Percentiles rank a stretch among this genome's conserved stretches.
These are phyloP conservation scores for Salvelinus sp. DNA, from an alignment of 2,113 vertebrate genomes.

Conservation along the genomic window DNA sequence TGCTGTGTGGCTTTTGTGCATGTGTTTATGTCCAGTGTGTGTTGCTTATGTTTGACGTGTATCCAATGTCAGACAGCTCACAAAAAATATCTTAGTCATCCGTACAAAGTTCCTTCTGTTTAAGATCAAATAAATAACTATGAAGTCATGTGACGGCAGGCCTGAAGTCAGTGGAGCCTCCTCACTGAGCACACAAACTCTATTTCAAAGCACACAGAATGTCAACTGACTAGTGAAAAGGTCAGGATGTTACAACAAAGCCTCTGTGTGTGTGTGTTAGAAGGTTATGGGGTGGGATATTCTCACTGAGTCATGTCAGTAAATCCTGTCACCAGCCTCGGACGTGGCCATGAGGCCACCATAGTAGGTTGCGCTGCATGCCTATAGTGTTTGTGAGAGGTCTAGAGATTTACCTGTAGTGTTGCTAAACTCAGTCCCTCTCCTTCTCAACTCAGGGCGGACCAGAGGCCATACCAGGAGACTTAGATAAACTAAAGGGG, in stretches of 20 bases:
- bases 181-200: slow-evolving; percentile 22
- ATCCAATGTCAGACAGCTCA: slow-evolving; percentile 22
- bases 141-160: slow-evolving; percentile 60
- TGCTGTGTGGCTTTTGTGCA: slow-evolving; percentile 13
- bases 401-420: too few relatives aligned
- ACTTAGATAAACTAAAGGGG: background rate
- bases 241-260: too few relatives aligned
- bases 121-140: slow-evolving; percentile 55
- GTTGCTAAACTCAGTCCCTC: background rate
- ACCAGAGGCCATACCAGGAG: background rate
- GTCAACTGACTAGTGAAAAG: too few relatives aligned
- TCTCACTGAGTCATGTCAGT: too few relatives aligned
- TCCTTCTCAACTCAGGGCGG: background rate
- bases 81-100: slow-evolving; percentile 41
- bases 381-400: too few relatives aligned
- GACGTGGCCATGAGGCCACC: too few relatives aligned
- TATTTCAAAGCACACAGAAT: too few relatives aligned
- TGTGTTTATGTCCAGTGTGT: slow-evolving; percentile 3
- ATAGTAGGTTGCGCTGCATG: too few relatives aligned
- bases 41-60: background rate
- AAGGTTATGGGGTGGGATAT: too few relatives aligned
- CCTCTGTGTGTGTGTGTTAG: too few relatives aligned
- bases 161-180: slow-evolving; percentile 58
- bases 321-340: too few relatives aligned
- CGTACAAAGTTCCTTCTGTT: slow-evolving; percentile 28